Base-by-base conservation (phyloP, 2,888 invertebrate species). In the Scaptomyza parva region DNA sequence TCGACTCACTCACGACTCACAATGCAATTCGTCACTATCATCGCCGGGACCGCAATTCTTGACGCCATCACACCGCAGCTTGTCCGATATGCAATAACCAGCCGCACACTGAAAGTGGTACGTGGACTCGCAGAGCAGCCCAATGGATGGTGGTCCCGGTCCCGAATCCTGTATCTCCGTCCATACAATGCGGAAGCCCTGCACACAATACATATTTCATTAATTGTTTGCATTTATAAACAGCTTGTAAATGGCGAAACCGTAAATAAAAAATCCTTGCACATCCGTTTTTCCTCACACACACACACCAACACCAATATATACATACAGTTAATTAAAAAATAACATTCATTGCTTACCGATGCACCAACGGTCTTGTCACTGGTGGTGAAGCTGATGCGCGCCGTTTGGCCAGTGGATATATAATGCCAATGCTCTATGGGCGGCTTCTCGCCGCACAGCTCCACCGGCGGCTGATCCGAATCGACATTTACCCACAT, bases 141-240 rank as follows among this genome's bases (percentile, higher is more conserved):
- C 89, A 78, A 92, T 91, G 24, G 92, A 90, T 73, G 91, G 91
- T 62, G 92, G 91, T 71, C 92, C 92, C 58, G 92, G 92, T 63
- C 93, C 94, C 50, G 93, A 93, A 71, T 94, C 94, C 83, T 93
- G 93, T 83, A 98, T 95, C 93, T 99, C 98, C 62, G 98, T 98
- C 98, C 98, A 99, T 53, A 97, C 95, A 47, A 97, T 96, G 89
- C 96, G 95, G 93, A 98, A 99, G 66, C 98, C 99, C 91, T 95
- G 59, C 14, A 41, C 30, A 20, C 20, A 44, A 14, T 7, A 24
- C 30, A 18, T 7, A 24, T 17, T 40, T 35, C 7, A 39, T 51
- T 48, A 12, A 2, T 37, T 24, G 37, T 14, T 28, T 39, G 8
- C 11, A 20, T 18, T 37, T 20, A 0, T 9, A 12, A 9, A 7